Evolutionary conservation across 2,113 vertebrate species (phyloP), one percentile per base, ranked within the genome.

Genomic region (Engystomops pustulosus): DNA sequence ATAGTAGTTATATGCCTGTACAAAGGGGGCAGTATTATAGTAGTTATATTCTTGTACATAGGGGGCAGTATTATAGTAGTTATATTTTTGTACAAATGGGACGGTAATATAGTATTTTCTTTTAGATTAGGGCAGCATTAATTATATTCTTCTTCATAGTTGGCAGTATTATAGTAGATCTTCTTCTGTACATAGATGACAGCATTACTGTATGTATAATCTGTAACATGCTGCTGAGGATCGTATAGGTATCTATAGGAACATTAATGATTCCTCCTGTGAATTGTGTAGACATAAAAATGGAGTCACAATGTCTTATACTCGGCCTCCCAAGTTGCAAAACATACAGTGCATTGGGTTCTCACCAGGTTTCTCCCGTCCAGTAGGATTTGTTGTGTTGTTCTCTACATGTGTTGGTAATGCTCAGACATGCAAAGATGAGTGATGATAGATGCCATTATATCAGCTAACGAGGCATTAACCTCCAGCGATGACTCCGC

Each of bases 401-500:
- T 81, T 53, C 30, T 32, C 65, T 25, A 47, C 27, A 69, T 49
- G 79, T 49, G 38, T 67, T 79, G 27, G 10, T 72, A 20, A 60
- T 23, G 44, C 30, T 68, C 41, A 80, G 27, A 80, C 79, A 51
- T 69, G 67, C 12, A 58, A 44, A 60, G 51, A 82, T 72, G 49
- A 82, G 18, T 72, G 18, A 82, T 82, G 49, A 45, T 82, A 27
- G 80, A 41, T 38, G 18, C 49, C 49, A 60, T 71, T 72, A 72
- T 45, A 72, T 44, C 67, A 41, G 49, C 47, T 72, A 82, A 82
- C 51, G 51, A 82, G 68, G 34, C 34, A 58, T 82, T 82, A 82
- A 82, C 80, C 80, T 58, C 80, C 72, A 72, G 80, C 51, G 44
- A 71, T 10, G 68, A 38, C 34, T 82, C 79, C 6, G 30, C 45